These are phyloP conservation scores for Sturnira hondurensis DNA, from an alignment of 2,113 vertebrate genomes.

Conservation along the genomic window DNA sequence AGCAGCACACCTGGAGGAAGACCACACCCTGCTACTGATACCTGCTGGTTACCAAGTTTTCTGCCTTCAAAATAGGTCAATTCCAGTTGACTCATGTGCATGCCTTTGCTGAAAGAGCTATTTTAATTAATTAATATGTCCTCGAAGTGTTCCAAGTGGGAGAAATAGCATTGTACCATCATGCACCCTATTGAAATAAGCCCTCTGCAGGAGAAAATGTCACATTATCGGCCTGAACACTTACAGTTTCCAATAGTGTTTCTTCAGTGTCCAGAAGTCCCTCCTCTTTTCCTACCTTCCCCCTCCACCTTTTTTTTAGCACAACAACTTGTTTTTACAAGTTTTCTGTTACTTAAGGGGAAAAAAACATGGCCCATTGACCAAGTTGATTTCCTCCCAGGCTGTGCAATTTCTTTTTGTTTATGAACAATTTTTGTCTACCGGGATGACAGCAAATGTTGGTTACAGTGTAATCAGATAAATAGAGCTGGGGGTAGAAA, in stretches of 20 bases:
- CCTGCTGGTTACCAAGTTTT: not conserved
- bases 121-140: not conserved
- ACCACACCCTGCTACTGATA: not conserved
- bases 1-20: not conserved
- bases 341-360: not conserved
- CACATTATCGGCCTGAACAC: not conserved
- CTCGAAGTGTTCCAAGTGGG: not conserved
- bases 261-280: not conserved
- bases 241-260: not conserved
- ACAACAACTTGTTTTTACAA: not conserved
- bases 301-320: not conserved
- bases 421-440: slow-evolving; percentile 50
- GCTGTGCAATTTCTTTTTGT: slow-evolving; percentile 42
- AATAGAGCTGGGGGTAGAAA: not conserved
- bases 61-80: not conserved
- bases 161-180: not conserved
- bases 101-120: not conserved
- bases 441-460: slow-evolving; percentile 37
- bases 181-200: not conserved
- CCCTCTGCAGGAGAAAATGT: not conserved
- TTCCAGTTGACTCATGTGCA: not conserved
- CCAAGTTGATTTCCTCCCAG: slow-evolving; percentile 37
- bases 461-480: slow-evolving; percentile 30
- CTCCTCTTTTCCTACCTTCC: not conserved
- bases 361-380: slow-evolving; percentile 16